A percentile compares a stretch with the other conserved stretches of the same genome.
phyloP scores from a whole-genome alignment of 2,888 invertebrate species.

The Eulithis prunata region DNA sequence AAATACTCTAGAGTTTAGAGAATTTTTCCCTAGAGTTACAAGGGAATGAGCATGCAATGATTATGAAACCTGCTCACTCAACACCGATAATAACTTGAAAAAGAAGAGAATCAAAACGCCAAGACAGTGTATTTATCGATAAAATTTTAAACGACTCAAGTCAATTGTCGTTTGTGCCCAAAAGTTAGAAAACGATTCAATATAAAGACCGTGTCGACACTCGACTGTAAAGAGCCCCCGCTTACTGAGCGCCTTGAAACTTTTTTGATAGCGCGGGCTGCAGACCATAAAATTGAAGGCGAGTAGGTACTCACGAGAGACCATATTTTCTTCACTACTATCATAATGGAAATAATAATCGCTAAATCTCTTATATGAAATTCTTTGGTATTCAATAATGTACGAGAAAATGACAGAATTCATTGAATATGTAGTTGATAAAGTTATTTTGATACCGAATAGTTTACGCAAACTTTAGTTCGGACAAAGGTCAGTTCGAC shows the following conservation, averaged over 20 bases:
- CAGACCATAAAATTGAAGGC: constrained; percentile 32
- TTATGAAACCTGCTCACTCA: too few species aligned
- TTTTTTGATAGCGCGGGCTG: constrained; percentile 36
- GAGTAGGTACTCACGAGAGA: constrained; percentile 19
- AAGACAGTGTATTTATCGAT: constrained; percentile 1
- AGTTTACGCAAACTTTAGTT: background rate
- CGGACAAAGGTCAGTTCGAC: constrained; percentile 11
- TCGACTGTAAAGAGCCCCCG: constrained; percentile 23
- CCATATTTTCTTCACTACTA: constrained; percentile 25
- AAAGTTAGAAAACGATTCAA: constrained; percentile 33
- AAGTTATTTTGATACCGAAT: background rate
- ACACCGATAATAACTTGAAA: too few species aligned
- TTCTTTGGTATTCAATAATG: background rate
- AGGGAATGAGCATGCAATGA: too few species aligned
- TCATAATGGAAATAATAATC: background rate
- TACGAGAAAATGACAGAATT: background rate
- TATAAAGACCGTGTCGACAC: constrained; percentile 27
- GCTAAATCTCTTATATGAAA: too few species aligned
- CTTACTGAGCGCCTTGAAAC: constrained; percentile 32
- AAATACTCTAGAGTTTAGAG: too few species aligned
- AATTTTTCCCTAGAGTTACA: too few species aligned
- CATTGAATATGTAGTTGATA: background rate
- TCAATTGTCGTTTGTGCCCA: constrained; percentile 13
- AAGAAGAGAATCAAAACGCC: too few species aligned
- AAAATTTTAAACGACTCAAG: constrained; percentile 11